Conservation (phyloP, 2,888 invertebrate genomes). For the Belgica antarctica region DNA sequence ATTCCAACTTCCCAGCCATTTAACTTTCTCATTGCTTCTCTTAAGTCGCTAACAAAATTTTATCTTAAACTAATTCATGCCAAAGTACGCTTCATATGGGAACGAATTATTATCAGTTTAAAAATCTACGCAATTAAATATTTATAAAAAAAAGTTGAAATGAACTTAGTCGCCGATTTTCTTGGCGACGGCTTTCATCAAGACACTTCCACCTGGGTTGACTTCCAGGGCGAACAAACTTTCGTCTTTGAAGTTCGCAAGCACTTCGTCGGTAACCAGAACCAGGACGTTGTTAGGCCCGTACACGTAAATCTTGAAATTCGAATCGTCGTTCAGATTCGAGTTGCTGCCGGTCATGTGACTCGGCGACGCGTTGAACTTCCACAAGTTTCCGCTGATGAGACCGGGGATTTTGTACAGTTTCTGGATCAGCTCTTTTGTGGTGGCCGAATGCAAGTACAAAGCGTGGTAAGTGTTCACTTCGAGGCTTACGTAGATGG, state of each 20-base stretch:
- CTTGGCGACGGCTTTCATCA: conserved; percentile 56
- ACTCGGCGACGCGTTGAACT: conserved; percentile 50
- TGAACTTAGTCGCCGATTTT: conserved; percentile 45
- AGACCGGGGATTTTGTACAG: conserved; percentile 62
- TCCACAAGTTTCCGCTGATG: conserved; percentile 44
- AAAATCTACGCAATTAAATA: too few relatives aligned
- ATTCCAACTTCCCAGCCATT: background rate
- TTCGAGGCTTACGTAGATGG: conserved; percentile 77
- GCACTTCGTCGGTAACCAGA: conserved; percentile 78
- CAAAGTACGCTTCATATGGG: background rate
- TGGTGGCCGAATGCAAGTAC: conserved; percentile 69
- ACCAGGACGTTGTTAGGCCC: conserved; percentile 85
- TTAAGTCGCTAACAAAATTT: background rate
- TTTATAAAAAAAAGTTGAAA: background rate
- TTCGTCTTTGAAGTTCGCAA: conserved; percentile 78
- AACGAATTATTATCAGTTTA: background rate
- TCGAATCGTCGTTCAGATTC: conserved; percentile 58
- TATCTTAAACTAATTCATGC: conserved; percentile 1
- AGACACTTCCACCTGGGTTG: conserved; percentile 55
- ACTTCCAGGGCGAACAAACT: conserved; percentile 67
- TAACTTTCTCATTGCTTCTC: background rate
- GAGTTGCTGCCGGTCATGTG: conserved; percentile 49
- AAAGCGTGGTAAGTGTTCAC: conserved; percentile 73
- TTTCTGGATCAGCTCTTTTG: conserved; percentile 65
- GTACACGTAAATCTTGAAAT: conserved; percentile 66